These are phyloP conservation scores for Phragmatobia fuliginosa DNA, from an alignment of 2,888 invertebrate genomes.

Conservation along the genomic window DNA sequence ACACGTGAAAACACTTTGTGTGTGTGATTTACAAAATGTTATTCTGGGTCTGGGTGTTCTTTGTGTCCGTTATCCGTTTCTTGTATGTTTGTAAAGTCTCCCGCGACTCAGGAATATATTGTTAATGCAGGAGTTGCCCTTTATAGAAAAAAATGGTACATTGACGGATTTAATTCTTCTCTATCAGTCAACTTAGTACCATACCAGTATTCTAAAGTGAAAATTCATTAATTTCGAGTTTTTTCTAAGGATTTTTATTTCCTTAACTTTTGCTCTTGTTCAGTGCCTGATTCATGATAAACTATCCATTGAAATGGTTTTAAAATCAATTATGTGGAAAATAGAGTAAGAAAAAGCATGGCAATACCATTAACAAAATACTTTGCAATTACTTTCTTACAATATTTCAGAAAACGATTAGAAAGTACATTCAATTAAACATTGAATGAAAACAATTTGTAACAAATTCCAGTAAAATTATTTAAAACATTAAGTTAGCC, in stretches of 20 bases:
- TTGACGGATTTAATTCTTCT: no score
- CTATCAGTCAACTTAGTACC: no score
- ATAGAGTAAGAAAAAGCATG: not conserved
- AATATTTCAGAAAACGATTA: not conserved
- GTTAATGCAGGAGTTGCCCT: no score
- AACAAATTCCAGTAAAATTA: slow-evolving; percentile 35
- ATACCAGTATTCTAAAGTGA: not conserved
- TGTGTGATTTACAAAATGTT: no score
- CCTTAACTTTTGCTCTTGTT: no score
- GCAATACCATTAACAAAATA: not conserved
- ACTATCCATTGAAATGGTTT: not conserved
- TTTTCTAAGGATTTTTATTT: not conserved
- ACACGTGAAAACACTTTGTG: no score
- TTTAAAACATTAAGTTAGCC: slow-evolving; percentile 53
- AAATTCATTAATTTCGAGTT: not conserved
- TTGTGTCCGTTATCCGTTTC: no score
- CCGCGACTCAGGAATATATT: no score
- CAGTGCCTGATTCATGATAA: no score
- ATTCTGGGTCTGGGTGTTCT: no score
- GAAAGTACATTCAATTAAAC: slow-evolving; percentile 14
- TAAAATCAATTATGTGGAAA: not conserved
- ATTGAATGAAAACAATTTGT: slow-evolving; percentile 4
- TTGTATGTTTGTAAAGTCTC: no score
- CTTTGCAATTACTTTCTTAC: not conserved
- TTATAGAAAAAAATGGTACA: no score